phyloP scores from a whole-genome alignment of 64 coral and sea anemone genomes.

The Exaiptasia diaphana region DNA sequence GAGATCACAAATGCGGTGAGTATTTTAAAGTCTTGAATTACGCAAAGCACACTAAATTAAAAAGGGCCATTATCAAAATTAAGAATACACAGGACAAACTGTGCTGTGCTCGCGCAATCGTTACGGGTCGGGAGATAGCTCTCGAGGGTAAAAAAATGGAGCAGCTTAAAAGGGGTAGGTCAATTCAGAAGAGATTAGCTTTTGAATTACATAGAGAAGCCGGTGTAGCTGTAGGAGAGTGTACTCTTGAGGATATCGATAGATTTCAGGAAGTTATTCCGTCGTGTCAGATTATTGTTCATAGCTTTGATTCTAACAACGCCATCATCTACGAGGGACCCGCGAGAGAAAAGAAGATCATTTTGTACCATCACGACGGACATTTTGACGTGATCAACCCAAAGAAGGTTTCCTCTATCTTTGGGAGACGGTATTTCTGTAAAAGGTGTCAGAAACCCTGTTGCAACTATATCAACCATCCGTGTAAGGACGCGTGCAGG shows the following conservation, averaged over 20 bases:
- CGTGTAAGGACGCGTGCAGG: neutral
- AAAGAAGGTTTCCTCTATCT: neutral
- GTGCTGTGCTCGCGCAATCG: neutral
- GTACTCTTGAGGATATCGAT: constrained; percentile 1
- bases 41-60: constrained; percentile 4
- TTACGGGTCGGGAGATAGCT: neutral
- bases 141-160: neutral
- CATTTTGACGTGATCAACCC: constrained; percentile 16
- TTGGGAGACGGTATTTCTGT: neutral
- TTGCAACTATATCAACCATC: neutral
- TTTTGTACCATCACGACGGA: neutral
- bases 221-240: neutral
- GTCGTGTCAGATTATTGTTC: neutral
- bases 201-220: constrained; percentile 25
- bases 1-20: too few relatives aligned
- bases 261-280: constrained; percentile 20
- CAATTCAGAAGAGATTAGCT: constrained; percentile 28
- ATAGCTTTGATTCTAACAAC: neutral
- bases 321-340: neutral
- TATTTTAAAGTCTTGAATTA: constrained; percentile 24
- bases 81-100: constrained; percentile 22
- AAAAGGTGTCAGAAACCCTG: neutral
- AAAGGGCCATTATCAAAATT: constrained; percentile 24
- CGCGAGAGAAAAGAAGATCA: neutral
- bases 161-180: constrained; percentile 5